Percentiles rank a stretch among this genome's conserved stretches.
Conservation (phyloP, 2,113 vertebrate species). For the Ginglymostoma cirratum region DNA sequence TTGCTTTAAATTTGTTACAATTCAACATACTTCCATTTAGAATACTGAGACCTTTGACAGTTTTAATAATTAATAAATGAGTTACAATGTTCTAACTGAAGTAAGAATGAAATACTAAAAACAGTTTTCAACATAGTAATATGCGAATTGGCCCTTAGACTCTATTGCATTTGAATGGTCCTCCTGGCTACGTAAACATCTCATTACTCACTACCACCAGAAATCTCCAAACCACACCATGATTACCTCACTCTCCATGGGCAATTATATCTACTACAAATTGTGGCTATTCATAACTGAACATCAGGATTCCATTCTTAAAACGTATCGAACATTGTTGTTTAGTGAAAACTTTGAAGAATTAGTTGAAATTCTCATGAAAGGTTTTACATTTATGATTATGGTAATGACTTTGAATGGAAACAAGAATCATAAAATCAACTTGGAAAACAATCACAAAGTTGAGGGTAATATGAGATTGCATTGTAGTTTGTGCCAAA, state of each 20-base stretch:
- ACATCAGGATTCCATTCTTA: no score
- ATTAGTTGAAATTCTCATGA: not conserved
- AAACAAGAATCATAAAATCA: not conserved
- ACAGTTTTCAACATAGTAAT: not conserved
- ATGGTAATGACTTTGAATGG: not conserved
- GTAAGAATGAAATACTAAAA: not conserved
- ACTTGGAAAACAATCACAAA: not conserved
- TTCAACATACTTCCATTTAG: not conserved
- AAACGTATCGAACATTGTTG: no score
- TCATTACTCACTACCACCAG: not conserved
- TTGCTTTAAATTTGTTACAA: not conserved
- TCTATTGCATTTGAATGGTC: not conserved
- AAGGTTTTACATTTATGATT: not conserved
- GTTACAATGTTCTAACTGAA: not conserved
- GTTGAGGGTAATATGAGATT: not conserved
- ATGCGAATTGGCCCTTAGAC: not conserved
- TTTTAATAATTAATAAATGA: not conserved
- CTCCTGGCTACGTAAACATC: not conserved
- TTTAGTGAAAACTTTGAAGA: not conserved
- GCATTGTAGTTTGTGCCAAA: not conserved
- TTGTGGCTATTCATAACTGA: not conserved
- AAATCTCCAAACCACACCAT: not conserved
- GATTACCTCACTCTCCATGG: not conserved
- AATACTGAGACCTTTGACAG: not conserved
- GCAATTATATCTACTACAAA: not conserved